These are phyloP conservation scores for Lasius platythorax DNA, from an alignment of 2,888 invertebrate genomes.

Conservation along the genomic window DNA sequence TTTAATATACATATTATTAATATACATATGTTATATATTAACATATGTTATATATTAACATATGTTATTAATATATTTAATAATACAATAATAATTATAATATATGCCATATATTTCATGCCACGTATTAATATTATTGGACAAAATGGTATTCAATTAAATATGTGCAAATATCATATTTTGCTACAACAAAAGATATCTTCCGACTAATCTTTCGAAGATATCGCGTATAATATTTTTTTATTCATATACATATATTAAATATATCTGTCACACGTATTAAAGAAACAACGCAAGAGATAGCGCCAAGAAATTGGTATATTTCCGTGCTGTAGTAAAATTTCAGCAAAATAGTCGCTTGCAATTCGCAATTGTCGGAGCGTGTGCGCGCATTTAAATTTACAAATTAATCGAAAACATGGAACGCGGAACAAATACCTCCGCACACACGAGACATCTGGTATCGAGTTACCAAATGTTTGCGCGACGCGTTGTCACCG, in stretches of 20 bases:
- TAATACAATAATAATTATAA: slow-evolving; percentile 22
- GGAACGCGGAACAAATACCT: slow-evolving; percentile 53
- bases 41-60: neutral
- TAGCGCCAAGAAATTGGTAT: neutral
- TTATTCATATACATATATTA: neutral
- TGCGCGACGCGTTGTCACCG: slow-evolving; percentile 58
- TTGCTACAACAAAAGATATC: neutral
- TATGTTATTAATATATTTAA: slow-evolving; percentile 21
- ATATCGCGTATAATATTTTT: neutral
- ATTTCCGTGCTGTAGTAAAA: neutral
- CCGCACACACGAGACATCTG: slow-evolving; percentile 67
- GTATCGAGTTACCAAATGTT: slow-evolving; percentile 69
- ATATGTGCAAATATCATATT: neutral
- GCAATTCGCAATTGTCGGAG: slow-evolving; percentile 29
- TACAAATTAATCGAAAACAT: slow-evolving; percentile 67
- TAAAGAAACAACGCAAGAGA: neutral
- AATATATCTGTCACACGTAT: neutral
- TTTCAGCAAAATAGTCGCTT: slow-evolving; percentile 23
- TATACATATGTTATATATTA: neutral
- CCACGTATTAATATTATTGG: neutral
- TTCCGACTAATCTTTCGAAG: neutral
- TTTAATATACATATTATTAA: slow-evolving; percentile 18
- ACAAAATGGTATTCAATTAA: neutral
- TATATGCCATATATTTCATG: neutral
- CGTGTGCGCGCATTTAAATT: slow-evolving; percentile 71